Conservation (phyloP, 2,888 invertebrate species). For the Pegoplata infirma region DNA sequence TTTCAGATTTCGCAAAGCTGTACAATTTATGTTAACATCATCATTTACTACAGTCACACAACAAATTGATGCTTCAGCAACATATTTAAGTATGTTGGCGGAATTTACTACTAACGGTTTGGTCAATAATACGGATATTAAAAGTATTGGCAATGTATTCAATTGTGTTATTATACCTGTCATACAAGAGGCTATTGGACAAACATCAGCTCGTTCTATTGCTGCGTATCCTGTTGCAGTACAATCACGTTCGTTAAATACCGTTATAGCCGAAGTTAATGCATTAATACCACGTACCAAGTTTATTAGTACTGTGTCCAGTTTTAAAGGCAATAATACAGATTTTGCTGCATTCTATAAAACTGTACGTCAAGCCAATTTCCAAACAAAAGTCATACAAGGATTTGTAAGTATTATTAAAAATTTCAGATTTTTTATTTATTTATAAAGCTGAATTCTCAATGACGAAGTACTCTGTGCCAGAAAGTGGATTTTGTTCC, state of each 20-base stretch:
- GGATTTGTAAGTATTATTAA: conserved; percentile 43
- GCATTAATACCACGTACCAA: conserved; percentile 3
- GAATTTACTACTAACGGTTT: background rate
- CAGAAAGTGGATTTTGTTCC: too few relatives aligned
- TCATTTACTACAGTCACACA: background rate
- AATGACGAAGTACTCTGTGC: too few relatives aligned
- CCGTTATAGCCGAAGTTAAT: background rate
- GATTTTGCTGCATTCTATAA: conserved; percentile 32
- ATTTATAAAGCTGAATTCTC: too few relatives aligned
- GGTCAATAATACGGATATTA: conserved; percentile 26
- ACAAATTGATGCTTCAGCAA: conserved; percentile 7
- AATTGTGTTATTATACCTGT: conserved; percentile 16
- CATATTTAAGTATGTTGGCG: background rate
- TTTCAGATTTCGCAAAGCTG: conserved; percentile 29
- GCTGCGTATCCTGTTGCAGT: background rate
- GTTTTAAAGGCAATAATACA: background rate
- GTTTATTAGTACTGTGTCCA: background rate
- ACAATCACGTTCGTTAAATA: conserved; percentile 8
- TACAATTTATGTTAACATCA: background rate
- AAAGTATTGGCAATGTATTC: conserved; percentile 32
- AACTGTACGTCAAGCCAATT: conserved; percentile 11
- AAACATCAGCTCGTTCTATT: background rate
- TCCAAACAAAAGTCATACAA: background rate
- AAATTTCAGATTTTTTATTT: too few relatives aligned
- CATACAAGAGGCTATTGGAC: background rate